These are phyloP conservation scores for Hydractinia echinata DNA, from an alignment of 30 jellyfish, hydroid and myxozoan species.

Conservation along the genomic window DNA sequence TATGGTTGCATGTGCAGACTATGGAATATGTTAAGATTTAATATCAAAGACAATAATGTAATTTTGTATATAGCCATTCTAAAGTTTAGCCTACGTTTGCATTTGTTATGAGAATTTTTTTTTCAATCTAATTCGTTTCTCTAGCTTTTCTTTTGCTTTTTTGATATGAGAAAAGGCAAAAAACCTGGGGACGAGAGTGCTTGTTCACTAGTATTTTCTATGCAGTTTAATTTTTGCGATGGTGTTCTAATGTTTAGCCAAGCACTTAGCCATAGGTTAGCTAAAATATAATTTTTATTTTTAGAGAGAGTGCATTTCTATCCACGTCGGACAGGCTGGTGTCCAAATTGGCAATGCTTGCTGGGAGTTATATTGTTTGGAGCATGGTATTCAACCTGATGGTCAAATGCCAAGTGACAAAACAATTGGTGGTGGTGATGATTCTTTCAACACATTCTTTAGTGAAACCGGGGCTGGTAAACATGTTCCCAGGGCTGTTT, in stretches of 20 bases:
- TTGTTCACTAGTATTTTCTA: too few species aligned
- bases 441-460: conserved; percentile 85
- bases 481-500: conserved; percentile 92
- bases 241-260: not conserved
- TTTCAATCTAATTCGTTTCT: too few species aligned
- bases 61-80: too few species aligned
- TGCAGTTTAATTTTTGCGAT: too few species aligned
- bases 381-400: conserved; percentile 96
- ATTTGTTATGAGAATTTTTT: too few species aligned
- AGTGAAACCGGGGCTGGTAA: conserved; percentile 94
- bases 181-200: too few species aligned
- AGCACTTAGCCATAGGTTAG: not conserved
- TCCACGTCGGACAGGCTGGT: conserved; percentile 97
- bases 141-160: too few species aligned
- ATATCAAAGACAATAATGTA: too few species aligned
- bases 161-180: too few species aligned
- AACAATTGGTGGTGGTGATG: conserved; percentile 82
- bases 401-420: conserved; percentile 93
- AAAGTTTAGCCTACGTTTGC: too few species aligned
- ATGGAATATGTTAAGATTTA: too few species aligned
- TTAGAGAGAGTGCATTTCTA: conserved; percentile 88
- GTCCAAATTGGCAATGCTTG: conserved; percentile 96
- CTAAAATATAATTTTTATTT: not conserved
- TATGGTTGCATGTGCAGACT: too few species aligned
- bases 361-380: conserved; percentile 92